phyloP scores from a whole-genome alignment of 2,888 invertebrate genomes.

The Drosophila subsilvestris region DNA sequence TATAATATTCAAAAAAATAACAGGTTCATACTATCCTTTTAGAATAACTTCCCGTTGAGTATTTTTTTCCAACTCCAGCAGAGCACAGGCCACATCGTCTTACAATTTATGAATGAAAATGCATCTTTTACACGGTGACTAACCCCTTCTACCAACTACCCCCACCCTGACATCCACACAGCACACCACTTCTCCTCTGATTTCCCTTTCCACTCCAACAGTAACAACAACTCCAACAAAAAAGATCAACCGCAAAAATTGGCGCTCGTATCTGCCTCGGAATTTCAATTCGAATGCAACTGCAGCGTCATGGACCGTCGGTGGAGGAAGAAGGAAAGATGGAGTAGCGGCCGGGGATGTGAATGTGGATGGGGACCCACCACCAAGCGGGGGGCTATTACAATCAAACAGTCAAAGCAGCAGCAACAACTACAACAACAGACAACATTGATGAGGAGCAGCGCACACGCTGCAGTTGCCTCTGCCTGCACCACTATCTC shows the following conservation, averaged over 20 bases:
- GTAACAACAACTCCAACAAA: slow-evolving; percentile 18
- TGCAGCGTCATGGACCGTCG: slow-evolving; percentile 60
- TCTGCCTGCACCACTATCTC: slow-evolving; percentile 2
- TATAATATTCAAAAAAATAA: too few relatives aligned
- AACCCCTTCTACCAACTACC: background rate
- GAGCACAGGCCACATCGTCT: background rate
- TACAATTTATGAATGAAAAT: slow-evolving; percentile 58
- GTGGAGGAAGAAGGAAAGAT: slow-evolving; percentile 2
- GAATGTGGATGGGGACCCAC: slow-evolving; percentile 69
- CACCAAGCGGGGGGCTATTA: slow-evolving; percentile 71
- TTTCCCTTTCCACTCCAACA: slow-evolving; percentile 14
- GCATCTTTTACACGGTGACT: slow-evolving; percentile 1
- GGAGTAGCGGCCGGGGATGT: slow-evolving; percentile 11
- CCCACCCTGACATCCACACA: background rate
- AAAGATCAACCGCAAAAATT: slow-evolving; percentile 58
- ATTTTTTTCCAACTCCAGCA: background rate
- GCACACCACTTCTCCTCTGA: background rate
- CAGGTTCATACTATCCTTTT: background rate
- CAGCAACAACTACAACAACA: slow-evolving; percentile 37
- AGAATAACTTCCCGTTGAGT: background rate
- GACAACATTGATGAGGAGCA: slow-evolving; percentile 58
- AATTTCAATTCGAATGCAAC: slow-evolving; percentile 65
- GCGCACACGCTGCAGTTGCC: slow-evolving; percentile 40
- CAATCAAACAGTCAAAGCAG: slow-evolving; percentile 58
- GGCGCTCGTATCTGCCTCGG: slow-evolving; percentile 62